Conservation (phyloP, 2,888 invertebrate species). For the Camptogramma bilineatum region DNA sequence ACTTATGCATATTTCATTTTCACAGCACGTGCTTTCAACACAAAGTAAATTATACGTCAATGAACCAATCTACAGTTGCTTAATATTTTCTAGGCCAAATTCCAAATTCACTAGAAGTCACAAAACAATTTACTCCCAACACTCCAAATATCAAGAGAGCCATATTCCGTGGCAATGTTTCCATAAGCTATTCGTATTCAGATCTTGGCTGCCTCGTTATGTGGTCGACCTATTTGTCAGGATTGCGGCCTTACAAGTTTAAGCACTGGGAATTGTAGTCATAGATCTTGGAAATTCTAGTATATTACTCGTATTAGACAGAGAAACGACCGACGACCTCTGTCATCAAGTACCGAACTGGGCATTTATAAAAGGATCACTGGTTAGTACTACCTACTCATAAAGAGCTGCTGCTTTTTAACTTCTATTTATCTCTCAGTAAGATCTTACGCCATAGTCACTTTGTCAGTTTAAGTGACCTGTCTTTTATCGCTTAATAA, state of each 20-base stretch:
- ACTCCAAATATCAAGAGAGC: conserved; percentile 18
- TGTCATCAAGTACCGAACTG: neutral
- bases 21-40: too few relatives aligned
- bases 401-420: too few relatives aligned
- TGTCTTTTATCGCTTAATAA: too few relatives aligned
- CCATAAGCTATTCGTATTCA: conserved; percentile 38
- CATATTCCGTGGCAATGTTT: conserved; percentile 31
- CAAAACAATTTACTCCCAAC: conserved; percentile 12
- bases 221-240: conserved; percentile 40
- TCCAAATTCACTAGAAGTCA: conserved; percentile 7
- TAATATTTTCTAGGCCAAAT: conserved; percentile 10
- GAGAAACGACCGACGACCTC: neutral
- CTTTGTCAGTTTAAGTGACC: too few relatives aligned
- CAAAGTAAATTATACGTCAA: too few relatives aligned
- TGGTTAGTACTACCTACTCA: too few relatives aligned
- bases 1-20: too few relatives aligned
- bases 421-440: too few relatives aligned
- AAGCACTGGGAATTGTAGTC: conserved; percentile 13
- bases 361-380: neutral
- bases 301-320: neutral
- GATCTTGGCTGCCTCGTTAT: conserved; percentile 36
- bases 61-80: neutral
- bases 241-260: conserved; percentile 18
- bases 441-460: too few relatives aligned
- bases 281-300: conserved; percentile 16